Conservation (phyloP, 2,113 vertebrate species). For the Calyptomena viridis region DNA sequence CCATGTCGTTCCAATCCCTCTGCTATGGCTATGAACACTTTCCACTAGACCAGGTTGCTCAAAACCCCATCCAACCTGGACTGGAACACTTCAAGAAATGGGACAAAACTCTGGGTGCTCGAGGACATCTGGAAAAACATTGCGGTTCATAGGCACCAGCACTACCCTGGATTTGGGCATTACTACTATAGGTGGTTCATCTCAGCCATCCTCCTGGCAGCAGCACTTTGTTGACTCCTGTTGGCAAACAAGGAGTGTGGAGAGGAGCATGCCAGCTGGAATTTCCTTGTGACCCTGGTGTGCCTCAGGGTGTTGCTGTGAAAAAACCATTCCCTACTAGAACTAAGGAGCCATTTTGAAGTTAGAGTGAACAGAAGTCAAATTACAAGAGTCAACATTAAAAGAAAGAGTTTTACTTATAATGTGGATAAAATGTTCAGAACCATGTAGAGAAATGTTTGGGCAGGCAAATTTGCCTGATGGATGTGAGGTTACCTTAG, state of each 20-base stretch:
- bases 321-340: background rate
- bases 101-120: background rate
- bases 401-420: background rate
- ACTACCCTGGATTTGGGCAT: background rate
- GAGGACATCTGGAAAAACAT: background rate
- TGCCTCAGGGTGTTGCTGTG: background rate
- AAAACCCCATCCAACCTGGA: background rate
- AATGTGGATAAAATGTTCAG: background rate
- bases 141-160: background rate
- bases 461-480: background rate
- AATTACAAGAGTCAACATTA: background rate
- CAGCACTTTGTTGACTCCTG: background rate
- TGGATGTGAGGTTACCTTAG: background rate
- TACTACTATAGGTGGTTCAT: background rate
- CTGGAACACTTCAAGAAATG: background rate
- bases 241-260: background rate
- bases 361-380: background rate
- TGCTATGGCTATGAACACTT: background rate
- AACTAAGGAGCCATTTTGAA: background rate
- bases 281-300: background rate
- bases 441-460: background rate
- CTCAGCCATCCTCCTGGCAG: background rate
- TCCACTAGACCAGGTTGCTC: no score
- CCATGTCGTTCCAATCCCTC: fast-evolving
- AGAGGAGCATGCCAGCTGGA: background rate